Evolutionary conservation across 2,888 invertebrate species (phyloP).

Genomic region (Bruchidius siliquastri): DNA sequence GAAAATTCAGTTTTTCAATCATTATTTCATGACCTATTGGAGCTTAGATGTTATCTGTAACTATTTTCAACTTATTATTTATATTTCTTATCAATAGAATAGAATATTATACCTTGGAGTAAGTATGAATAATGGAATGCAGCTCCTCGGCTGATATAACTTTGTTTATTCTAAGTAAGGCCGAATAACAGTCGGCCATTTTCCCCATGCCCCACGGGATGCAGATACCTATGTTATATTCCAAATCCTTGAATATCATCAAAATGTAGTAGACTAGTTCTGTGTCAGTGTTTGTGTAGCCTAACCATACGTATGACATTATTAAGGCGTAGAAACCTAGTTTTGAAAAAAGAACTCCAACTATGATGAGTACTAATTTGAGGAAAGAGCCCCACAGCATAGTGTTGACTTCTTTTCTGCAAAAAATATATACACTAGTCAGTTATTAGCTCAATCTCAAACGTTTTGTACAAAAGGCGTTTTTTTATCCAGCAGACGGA

Average conservation of each 20-base stretch:
- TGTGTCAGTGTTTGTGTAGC: slow-evolving; percentile 64
- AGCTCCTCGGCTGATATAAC: slow-evolving; percentile 41
- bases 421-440: slow-evolving; percentile 20
- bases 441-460: too few relatives aligned
- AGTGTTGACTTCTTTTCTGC: slow-evolving; percentile 64
- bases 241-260: slow-evolving; percentile 83
- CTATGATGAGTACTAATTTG: slow-evolving; percentile 32
- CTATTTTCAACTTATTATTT: too few relatives aligned
- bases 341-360: slow-evolving; percentile 36
- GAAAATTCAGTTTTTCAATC: too few relatives aligned
- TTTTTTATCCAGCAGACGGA: too few relatives aligned
- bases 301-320: slow-evolving; percentile 62
- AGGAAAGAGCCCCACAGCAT: slow-evolving; percentile 37
- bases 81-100: too few relatives aligned
- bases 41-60: too few relatives aligned
- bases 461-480: too few relatives aligned
- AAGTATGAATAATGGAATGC: background rate
- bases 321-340: slow-evolving; percentile 41
- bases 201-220: slow-evolving; percentile 82
- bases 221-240: slow-evolving; percentile 82
- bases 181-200: slow-evolving; percentile 73
- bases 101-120: background rate
- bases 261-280: slow-evolving; percentile 83
- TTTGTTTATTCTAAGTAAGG: slow-evolving; percentile 64
- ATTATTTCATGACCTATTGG: too few relatives aligned